These are phyloP conservation scores for Dicycla oo DNA, from an alignment of 2,888 invertebrate species.

Conservation along the genomic window DNA sequence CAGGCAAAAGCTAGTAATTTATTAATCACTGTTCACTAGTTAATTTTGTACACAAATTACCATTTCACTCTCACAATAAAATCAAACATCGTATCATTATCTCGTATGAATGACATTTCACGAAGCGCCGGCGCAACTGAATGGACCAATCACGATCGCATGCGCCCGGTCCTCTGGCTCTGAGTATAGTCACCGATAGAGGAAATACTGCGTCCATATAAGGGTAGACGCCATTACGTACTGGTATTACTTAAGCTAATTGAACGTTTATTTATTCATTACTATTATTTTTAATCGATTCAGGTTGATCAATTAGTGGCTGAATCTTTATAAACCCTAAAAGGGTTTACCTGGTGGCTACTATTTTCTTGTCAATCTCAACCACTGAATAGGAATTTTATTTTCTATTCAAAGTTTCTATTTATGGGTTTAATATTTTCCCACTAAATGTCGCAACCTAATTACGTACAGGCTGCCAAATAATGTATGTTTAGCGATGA, in stretches of 20 bases:
- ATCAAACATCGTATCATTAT: constrained; percentile 29
- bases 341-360: neutral
- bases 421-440: neutral
- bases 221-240: constrained; percentile 51
- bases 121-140: constrained; percentile 57
- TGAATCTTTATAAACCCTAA: constrained; percentile 9
- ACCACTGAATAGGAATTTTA: constrained; percentile 8
- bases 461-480: neutral
- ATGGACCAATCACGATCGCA: constrained; percentile 50
- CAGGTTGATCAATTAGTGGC: constrained; percentile 22
- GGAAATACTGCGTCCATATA: constrained; percentile 63
- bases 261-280: constrained; percentile 46
- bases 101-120: constrained; percentile 46
- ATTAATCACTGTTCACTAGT: constrained; percentile 12
- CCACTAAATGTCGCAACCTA: neutral
- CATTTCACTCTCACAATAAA: neutral
- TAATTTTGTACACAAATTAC: constrained; percentile 20
- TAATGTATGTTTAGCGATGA: neutral
- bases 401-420: constrained; percentile 8
- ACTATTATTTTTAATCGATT: constrained; percentile 26
- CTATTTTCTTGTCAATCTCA: constrained; percentile 42
- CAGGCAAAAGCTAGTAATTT: too few relatives aligned
- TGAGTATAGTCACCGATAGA: constrained; percentile 58
- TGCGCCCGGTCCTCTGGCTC: constrained; percentile 43
- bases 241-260: constrained; percentile 58